phyloP scores from a whole-genome alignment of 2,888 invertebrate genomes.

The Microchrysa polita region DNA sequence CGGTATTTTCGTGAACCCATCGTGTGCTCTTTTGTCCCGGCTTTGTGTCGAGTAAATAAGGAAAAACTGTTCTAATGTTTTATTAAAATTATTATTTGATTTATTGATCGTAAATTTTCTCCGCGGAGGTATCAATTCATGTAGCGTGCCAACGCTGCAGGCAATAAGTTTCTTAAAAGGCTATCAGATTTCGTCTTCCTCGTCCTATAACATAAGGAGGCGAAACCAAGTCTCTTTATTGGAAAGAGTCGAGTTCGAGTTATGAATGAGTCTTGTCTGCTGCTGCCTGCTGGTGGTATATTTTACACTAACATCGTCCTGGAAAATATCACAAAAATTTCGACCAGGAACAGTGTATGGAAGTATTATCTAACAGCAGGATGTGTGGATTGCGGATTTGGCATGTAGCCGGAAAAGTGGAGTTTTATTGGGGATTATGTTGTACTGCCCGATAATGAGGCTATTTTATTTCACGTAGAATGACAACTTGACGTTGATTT shows the following conservation, averaged over 20 bases:
- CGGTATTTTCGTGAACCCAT: neutral
- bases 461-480: too few species aligned
- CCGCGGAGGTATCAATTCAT: slow-evolving; percentile 36
- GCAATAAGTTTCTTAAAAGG: slow-evolving; percentile 41
- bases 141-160: slow-evolving; percentile 32
- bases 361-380: too few species aligned
- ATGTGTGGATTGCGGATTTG: too few species aligned
- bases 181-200: slow-evolving; percentile 22
- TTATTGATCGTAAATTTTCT: slow-evolving; percentile 43
- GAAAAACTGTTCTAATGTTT: slow-evolving; percentile 35
- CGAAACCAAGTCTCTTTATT: neutral
- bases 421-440: too few species aligned
- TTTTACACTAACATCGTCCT: neutral
- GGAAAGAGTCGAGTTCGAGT: neutral
- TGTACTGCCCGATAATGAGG: too few species aligned
- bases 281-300: slow-evolving; percentile 5
- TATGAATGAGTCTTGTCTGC: slow-evolving; percentile 8
- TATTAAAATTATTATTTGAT: slow-evolving; percentile 43
- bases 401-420: too few species aligned
- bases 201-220: too few species aligned
- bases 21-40: neutral
- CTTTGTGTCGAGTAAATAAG: slow-evolving; percentile 20
- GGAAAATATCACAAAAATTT: slow-evolving; percentile 4
- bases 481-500: too few species aligned
- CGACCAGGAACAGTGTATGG: neutral